Evolutionary conservation across 2,797 vertebrate genomes (phyloP), one percentile per base, ranked within the genome.

Genomic region (Hemibagrus guttatus): DNA sequence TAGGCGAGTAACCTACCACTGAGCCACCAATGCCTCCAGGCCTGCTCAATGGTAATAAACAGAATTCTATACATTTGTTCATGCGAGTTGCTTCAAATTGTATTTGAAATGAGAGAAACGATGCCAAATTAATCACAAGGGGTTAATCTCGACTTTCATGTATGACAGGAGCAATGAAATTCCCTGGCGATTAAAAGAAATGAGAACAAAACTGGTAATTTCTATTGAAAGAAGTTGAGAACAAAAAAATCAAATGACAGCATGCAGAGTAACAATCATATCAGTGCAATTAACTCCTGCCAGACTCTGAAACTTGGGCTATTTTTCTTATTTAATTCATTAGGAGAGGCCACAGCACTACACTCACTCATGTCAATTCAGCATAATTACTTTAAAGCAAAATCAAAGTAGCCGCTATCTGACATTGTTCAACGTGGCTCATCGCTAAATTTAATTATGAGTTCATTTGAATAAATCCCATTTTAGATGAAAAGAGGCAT

Each of bases 281-380:
- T 92, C 92, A 93, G 93, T 90, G 92, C 95, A 96, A 96, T 96
- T 96, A 96, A 92, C 95, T 93, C 91, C 95, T 95, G 95, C 94
- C 95, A 95, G 89, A 85, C 90, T 92, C 91, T 92, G 91, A 93
- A 93, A 95, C 93, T 94, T 94, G 93, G 94, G 94, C 93, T 93
- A 96, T 96, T 95, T 95, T 95, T 96, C 95, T 95, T 95, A 94
- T 94, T 95, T 96, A 95, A 95, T 94, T 95, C 94, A 95, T 95
- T 95, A 95, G 93, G 93, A 93, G 89, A 93, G 95, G 95, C 94
- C 95, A 93, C 87, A 92, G 93, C 93, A 93, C 92, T 87, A 93
- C 93, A 93, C 93, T 95, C 95, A 95, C 94, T 96, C 95, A 95
- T 95, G 94, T 96, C 96, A 95, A 93, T 92, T 94, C 94, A 84